A percentile compares a stretch with the other conserved stretches of the same genome.
Evolutionary conservation across 2,888 invertebrate species (phyloP).

Genomic region (Metallyticus violacea): DNA sequence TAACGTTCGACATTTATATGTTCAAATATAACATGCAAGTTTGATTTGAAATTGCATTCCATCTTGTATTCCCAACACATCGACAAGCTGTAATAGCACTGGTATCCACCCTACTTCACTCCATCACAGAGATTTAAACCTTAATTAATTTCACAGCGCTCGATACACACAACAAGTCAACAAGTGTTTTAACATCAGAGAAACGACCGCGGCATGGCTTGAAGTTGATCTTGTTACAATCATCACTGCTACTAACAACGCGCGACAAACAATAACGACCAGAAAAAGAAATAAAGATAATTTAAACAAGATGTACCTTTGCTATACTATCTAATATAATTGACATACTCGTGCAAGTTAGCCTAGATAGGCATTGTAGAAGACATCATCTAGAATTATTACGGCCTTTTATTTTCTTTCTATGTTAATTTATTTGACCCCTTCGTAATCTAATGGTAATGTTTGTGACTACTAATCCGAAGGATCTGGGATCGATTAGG

Average conservation of each 20-base stretch:
- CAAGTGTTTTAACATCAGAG: background rate
- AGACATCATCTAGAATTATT: background rate
- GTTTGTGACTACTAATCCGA: too few relatives aligned
- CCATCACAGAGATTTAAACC: background rate
- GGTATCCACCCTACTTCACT: background rate
- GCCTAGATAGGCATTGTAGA: background rate
- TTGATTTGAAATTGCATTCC: background rate
- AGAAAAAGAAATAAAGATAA: background rate
- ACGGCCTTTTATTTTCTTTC: background rate
- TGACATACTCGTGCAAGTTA: background rate
- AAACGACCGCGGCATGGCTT: background rate
- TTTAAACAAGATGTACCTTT: background rate
- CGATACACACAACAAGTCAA: background rate
- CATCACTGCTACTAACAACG: background rate
- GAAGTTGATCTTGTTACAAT: too few relatives aligned
- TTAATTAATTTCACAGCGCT: background rate
- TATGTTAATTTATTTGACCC: too few relatives aligned
- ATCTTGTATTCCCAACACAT: background rate
- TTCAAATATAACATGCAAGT: background rate
- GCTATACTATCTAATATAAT: background rate
- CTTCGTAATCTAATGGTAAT: too few relatives aligned
- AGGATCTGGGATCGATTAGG: too few relatives aligned
- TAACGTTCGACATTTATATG: background rate
- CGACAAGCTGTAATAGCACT: background rate
- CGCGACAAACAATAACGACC: background rate